Evolutionary conservation across 2,113 vertebrate species (phyloP).

Genomic region (Sinosuthora webbiana): DNA sequence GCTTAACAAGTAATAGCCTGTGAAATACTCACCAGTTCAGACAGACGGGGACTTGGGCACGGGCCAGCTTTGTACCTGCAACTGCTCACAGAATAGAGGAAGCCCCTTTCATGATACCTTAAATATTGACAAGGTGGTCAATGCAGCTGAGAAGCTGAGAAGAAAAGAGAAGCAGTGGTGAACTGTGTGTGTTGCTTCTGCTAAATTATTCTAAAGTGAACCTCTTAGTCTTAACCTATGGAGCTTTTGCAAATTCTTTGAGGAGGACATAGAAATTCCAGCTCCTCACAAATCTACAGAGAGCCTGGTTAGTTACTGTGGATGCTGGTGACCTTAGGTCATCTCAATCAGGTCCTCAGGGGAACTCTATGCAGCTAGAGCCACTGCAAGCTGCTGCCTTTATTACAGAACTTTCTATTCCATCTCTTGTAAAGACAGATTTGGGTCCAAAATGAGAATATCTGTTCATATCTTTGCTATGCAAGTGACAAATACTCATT

Average conservation of each 20-base stretch:
- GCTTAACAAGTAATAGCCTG: background rate
- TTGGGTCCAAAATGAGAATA: background rate
- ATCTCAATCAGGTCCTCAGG: background rate
- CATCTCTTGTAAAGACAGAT: background rate
- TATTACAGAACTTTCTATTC: background rate
- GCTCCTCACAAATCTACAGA: background rate
- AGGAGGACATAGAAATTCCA: background rate
- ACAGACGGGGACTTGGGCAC: background rate
- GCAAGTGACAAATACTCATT: constrained; percentile 1
- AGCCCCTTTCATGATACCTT: background rate
- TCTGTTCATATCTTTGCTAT: background rate
- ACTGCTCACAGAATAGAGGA: background rate
- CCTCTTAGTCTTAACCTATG: background rate
- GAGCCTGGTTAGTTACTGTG: background rate
- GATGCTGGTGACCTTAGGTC: background rate
- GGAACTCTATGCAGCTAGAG: background rate
- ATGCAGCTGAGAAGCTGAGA: background rate
- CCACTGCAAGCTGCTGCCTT: background rate
- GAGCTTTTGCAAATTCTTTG: background rate
- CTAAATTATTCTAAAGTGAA: background rate
- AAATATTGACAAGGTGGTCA: background rate
- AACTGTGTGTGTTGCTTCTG: background rate
- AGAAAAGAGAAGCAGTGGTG: background rate
- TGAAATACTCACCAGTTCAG: background rate
- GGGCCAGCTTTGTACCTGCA: background rate